Base-by-base conservation (phyloP, 2,113 vertebrate species). In the Ptilonorhynchus violaceus region DNA sequence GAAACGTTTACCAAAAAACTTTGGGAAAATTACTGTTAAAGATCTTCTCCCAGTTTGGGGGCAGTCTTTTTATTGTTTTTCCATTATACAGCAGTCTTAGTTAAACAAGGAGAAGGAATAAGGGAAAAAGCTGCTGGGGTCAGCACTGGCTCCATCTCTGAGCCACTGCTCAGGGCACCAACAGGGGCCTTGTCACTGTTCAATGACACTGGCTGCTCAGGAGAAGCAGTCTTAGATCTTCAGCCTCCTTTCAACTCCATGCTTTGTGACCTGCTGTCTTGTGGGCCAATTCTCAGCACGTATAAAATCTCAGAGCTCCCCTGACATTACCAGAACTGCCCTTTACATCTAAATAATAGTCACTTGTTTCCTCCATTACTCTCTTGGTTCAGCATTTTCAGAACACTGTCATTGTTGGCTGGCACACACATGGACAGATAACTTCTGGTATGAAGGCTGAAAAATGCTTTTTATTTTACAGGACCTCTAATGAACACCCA, bases 181-280 rank as follows among this genome's bases (percentile, higher is more conserved):
- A 44, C 6, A 1, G 20, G 18, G 8, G 3, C 28, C 30, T 67
- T 0, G 0, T 41, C 31, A 22, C 73, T 42, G 33, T 47, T 46
- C 6, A 0, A 10, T n/a, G 47, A 8, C 39, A 47, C 17, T 10
- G 16, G 6, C 20, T 67, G 46, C 33, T 17, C 11, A 30, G 31
- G 10, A 50, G 2, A 39, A 78, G 19, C 11, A 17, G 3, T 8
- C 52, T 75, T 6, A 56, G 1, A 52, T 10, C 35, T 85, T 70
- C 39, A 47, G 3, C 27, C 41, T n/a, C 33, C 28, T 75, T 87
- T 39, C 70, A 72, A n/a, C 33, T n/a, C 11, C 4, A 1, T 10
- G 15, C 13, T 66, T 75, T 52, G 55, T 2, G 5, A 18, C 15
- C 42, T 30, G 21, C 8, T 27, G 7, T 7, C 64, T 39, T 39